A percentile compares a stretch with the other conserved stretches of the same genome.
phyloP scores from a whole-genome alignment of 2,888 invertebrate species.

The Himalopsyche japonica region DNA sequence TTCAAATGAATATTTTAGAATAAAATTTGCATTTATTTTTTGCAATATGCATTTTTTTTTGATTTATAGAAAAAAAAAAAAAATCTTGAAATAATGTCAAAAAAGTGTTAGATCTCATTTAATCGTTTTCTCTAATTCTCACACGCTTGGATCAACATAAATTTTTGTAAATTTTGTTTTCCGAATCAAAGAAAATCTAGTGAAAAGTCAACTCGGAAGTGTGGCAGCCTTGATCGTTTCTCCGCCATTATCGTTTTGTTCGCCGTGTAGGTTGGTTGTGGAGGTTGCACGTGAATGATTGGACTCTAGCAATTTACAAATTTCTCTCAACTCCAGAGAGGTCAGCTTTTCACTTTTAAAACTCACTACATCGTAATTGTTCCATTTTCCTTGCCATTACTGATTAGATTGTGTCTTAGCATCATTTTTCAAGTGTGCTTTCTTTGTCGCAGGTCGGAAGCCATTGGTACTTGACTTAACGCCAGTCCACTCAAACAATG shows the following conservation, averaged over 20 bases:
- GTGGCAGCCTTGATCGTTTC: slow-evolving; percentile 25
- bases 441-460: slow-evolving; percentile 35
- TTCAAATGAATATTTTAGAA: too few species aligned
- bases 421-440: slow-evolving; percentile 47
- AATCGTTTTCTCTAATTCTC: too few species aligned
- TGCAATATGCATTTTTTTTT: too few species aligned
- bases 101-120: too few species aligned
- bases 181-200: not conserved
- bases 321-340: slow-evolving; percentile 57
- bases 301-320: slow-evolving; percentile 47
- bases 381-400: slow-evolving; percentile 38
- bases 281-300: slow-evolving; percentile 30
- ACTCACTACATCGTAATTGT: not conserved
- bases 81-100: too few species aligned
- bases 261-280: slow-evolving; percentile 36
- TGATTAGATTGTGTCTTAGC: not conserved
- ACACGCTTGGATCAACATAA: too few species aligned
- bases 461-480: slow-evolving; percentile 30
- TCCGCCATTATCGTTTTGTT: slow-evolving; percentile 41
- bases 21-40: too few species aligned
- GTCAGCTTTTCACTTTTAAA: slow-evolving; percentile 45
- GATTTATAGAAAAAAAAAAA: too few species aligned
- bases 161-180: not conserved
- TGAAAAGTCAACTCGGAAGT: not conserved
- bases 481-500: slow-evolving; percentile 48